Conservation (phyloP, 2,888 invertebrate species). For the Mesoligia furuncula region DNA sequence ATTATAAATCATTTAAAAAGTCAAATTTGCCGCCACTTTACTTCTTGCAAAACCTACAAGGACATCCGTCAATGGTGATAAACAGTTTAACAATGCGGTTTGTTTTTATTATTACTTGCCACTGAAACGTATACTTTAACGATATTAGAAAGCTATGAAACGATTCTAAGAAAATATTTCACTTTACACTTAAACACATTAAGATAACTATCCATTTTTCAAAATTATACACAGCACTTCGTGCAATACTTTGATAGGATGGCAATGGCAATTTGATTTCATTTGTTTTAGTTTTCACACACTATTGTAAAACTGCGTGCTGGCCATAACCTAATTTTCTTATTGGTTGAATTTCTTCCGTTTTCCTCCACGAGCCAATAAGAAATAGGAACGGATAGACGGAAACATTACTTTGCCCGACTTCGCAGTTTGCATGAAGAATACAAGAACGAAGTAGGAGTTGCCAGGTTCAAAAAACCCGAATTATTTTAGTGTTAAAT, state of each 20-base stretch:
- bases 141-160: constrained; percentile 45
- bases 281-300: constrained; percentile 66
- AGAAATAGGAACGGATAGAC: constrained; percentile 5
- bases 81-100: constrained; percentile 87
- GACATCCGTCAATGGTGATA: constrained; percentile 89
- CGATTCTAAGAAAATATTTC: constrained; percentile 55
- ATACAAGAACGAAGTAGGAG: constrained; percentile 18
- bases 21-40: constrained; percentile 89
- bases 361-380: constrained; percentile 30
- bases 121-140: constrained; percentile 48
- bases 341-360: constrained; percentile 34
- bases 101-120: constrained; percentile 70
- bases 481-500: neutral
- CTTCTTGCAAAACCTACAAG: constrained; percentile 88
- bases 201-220: constrained; percentile 69
- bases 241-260: constrained; percentile 70
- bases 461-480: constrained; percentile 25
- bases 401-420: neutral
- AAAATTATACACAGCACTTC: constrained; percentile 67
- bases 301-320: constrained; percentile 18
- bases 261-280: constrained; percentile 81
- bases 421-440: constrained; percentile 9
- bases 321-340: constrained; percentile 36
- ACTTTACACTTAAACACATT: constrained; percentile 68
- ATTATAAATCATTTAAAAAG: constrained; percentile 75